phyloP scores from a whole-genome alignment of 2,888 invertebrate genomes.

The Octodonta nipae region DNA sequence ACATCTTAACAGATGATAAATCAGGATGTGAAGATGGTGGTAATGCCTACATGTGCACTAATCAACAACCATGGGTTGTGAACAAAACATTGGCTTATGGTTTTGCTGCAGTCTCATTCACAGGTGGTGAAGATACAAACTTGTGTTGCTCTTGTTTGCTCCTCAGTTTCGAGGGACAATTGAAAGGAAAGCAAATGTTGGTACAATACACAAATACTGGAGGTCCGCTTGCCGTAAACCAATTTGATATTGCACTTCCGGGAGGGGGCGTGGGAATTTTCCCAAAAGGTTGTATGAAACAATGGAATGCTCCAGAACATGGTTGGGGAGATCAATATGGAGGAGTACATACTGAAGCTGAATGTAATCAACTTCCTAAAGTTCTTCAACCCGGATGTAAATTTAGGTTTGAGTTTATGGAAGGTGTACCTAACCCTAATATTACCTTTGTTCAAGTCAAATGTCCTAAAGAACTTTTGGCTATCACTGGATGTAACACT shows the following conservation, averaged over 20 bases:
- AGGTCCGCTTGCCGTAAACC: slow-evolving; percentile 7
- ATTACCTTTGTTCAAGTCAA: slow-evolving; percentile 6
- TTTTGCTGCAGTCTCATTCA: slow-evolving; percentile 13
- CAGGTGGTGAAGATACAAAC: slow-evolving; percentile 9
- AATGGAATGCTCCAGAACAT: slow-evolving; percentile 14
- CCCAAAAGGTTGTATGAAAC: slow-evolving; percentile 14
- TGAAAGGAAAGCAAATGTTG: slow-evolving; percentile 15
- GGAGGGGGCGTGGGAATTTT: slow-evolving; percentile 16
- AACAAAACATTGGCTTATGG: slow-evolving; percentile 15
- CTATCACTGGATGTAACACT: slow-evolving; percentile 7
- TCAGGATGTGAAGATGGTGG: slow-evolving; percentile 10
- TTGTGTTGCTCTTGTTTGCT: slow-evolving; percentile 18
- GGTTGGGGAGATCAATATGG: slow-evolving; percentile 19
- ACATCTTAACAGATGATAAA: background rate
- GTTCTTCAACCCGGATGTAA: slow-evolving; percentile 13
- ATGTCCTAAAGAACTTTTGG: slow-evolving; percentile 6
- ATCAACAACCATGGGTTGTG: slow-evolving; percentile 14
- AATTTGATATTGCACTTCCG: slow-evolving; percentile 10
- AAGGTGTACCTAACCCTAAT: slow-evolving; percentile 6
- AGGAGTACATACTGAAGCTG: slow-evolving; percentile 13
- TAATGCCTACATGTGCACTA: slow-evolving; percentile 14
- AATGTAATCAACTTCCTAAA: slow-evolving; percentile 14
- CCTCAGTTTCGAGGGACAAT: slow-evolving; percentile 12
- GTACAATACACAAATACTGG: slow-evolving; percentile 9
- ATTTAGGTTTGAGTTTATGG: slow-evolving; percentile 13